Evolutionary conservation across 2,113 vertebrate genomes (phyloP).

Genomic region (Ornithorhynchus anatinus): DNA sequence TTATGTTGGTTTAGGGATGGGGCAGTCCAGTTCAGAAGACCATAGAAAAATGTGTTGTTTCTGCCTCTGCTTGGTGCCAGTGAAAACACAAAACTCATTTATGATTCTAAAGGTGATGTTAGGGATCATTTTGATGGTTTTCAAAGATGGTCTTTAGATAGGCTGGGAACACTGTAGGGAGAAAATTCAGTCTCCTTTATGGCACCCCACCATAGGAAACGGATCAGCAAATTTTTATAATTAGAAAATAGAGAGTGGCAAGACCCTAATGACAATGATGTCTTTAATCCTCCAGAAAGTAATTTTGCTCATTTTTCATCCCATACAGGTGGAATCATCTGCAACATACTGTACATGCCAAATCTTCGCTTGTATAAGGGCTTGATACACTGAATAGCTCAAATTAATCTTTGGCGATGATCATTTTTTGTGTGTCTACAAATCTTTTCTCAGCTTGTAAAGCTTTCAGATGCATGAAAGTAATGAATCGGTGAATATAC

Average conservation of each 20-base stretch:
- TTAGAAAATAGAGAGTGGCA: background rate
- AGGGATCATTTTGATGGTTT: background rate
- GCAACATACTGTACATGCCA: background rate
- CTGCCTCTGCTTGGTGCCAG: background rate
- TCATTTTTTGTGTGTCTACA: background rate
- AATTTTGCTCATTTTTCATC: slow-evolving; percentile 1
- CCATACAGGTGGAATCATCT: background rate
- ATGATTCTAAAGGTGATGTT: background rate
- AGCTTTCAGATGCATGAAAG: background rate
- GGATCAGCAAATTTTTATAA: background rate
- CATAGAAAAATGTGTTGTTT: too few relatives aligned
- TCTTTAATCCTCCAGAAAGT: background rate
- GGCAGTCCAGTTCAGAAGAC: too few relatives aligned
- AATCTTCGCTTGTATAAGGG: background rate
- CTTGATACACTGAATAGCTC: background rate
- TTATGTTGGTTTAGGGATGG: too few relatives aligned
- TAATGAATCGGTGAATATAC: background rate
- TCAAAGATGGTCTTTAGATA: background rate
- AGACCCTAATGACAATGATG: background rate
- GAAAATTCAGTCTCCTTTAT: background rate
- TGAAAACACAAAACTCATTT: background rate
- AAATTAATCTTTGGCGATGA: background rate
- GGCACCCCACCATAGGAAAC: background rate
- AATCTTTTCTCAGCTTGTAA: background rate
- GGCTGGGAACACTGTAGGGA: background rate